Percentiles rank a stretch among this genome's conserved stretches.
phyloP scores from a whole-genome alignment of 2,888 invertebrate species.

The Phytoseiulus persimilis region DNA sequence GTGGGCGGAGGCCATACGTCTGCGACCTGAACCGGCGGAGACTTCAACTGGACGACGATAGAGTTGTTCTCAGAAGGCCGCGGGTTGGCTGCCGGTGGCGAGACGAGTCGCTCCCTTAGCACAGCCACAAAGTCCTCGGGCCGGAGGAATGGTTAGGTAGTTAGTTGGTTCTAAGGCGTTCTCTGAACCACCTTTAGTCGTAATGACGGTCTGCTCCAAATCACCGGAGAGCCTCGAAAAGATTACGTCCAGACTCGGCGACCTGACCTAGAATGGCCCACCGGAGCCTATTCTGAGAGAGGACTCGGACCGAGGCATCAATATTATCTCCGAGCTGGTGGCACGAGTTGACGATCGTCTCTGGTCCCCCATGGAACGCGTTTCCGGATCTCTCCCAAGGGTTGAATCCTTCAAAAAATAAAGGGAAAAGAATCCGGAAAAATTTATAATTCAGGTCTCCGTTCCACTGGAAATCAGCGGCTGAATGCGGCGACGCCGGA shows the following conservation, averaged over 20 bases:
- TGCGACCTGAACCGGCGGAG: neutral
- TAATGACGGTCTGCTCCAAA: neutral
- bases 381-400: too few species aligned
- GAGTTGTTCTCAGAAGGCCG: neutral
- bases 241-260: neutral
- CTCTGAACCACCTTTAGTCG: neutral
- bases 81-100: neutral
- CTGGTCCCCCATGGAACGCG: too few species aligned
- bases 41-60: neutral
- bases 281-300: neutral
- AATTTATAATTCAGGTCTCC: too few species aligned
- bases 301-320: too few species aligned
- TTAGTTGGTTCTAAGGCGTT: neutral
- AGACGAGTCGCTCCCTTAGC: neutral
- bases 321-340: too few species aligned
- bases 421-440: too few species aligned
- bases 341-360: too few species aligned
- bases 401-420: too few species aligned
- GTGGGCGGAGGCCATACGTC: neutral
- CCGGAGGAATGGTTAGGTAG: neutral
- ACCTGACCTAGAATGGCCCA: neutral
- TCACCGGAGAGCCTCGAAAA: neutral
- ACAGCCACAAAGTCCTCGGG: neutral
- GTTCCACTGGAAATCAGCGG: too few species aligned
- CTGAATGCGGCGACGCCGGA: too few species aligned